phyloP scores from a whole-genome alignment of 2,113 vertebrate genomes.

The Acrocephalus arundinaceus region DNA sequence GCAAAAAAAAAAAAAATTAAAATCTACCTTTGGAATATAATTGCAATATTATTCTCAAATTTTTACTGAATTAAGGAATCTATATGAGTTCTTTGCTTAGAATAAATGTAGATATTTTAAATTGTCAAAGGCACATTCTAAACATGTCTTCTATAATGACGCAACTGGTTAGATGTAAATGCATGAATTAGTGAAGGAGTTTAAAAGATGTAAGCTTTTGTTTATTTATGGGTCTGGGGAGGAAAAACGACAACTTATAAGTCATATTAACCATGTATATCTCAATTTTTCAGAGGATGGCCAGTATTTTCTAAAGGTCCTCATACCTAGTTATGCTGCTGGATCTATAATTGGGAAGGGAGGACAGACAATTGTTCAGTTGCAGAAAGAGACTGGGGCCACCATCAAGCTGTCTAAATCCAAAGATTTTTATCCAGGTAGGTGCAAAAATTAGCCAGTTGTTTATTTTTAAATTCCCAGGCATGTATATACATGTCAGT shows the following conservation, averaged over 20 bases:
- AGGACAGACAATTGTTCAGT: constrained; percentile 90
- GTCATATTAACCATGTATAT: constrained; percentile 71
- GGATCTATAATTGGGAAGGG: constrained; percentile 92
- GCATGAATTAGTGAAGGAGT: background rate
- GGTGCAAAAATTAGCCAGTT: constrained; percentile 71
- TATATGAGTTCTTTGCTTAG: constrained; percentile 18
- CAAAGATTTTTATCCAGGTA: constrained; percentile 93
- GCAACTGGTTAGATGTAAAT: constrained; percentile 50
- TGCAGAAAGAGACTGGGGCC: constrained; percentile 90
- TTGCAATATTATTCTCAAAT: constrained; percentile 62
- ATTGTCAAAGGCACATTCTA: constrained; percentile 16
- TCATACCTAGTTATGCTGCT: constrained; percentile 91
- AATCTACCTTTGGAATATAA: constrained; percentile 46
- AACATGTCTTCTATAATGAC: constrained; percentile 27
- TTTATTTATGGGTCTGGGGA: constrained; percentile 52
- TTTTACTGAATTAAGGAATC: constrained; percentile 24
- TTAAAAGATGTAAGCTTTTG: constrained; percentile 37
- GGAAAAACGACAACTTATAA: constrained; percentile 23
- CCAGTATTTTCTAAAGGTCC: constrained; percentile 91
- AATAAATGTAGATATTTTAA: constrained; percentile 4
- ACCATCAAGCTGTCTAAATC: constrained; percentile 91
- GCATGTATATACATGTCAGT: constrained; percentile 7
- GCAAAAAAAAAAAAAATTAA: background rate
- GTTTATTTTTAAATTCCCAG: constrained; percentile 57
- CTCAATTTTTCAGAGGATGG: constrained; percentile 87